Conservation (phyloP, 2,888 invertebrate genomes). For the Furcula furcula region DNA sequence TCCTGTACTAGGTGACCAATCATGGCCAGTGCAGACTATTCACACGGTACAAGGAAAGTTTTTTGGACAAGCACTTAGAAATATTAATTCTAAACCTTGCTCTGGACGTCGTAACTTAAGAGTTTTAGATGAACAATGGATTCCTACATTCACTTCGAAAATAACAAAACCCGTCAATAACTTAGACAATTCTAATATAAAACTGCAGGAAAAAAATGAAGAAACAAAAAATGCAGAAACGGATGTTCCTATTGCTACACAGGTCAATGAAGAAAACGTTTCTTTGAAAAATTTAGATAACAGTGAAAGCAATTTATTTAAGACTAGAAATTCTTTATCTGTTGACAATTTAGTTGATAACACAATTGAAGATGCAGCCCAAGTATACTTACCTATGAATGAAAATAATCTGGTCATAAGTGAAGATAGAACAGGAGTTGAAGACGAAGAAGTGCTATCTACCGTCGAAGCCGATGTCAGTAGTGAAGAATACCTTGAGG, state of each 20-base stretch:
- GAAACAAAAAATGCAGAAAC: slow-evolving; percentile 5
- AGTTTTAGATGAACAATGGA: slow-evolving; percentile 10
- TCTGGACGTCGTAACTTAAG: slow-evolving; percentile 15
- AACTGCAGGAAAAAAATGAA: slow-evolving; percentile 17
- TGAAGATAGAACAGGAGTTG: slow-evolving; percentile 7
- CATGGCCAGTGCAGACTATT: slow-evolving; percentile 9
- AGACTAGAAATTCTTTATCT: slow-evolving; percentile 4
- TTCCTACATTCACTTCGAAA: slow-evolving; percentile 9
- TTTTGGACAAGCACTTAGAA: slow-evolving; percentile 8
- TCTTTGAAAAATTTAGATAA: not conserved
- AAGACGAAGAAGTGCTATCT: not conserved
- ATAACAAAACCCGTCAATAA: slow-evolving; percentile 8
- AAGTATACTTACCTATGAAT: slow-evolving; percentile 6
- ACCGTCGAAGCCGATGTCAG: not conserved
- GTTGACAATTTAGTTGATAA: slow-evolving; percentile 15
- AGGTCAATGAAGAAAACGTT: not conserved
- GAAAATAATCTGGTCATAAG: slow-evolving; percentile 1
- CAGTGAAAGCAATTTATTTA: slow-evolving; percentile 1
- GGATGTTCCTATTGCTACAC: not conserved
- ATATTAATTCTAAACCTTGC: slow-evolving; percentile 26
- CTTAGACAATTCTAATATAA: slow-evolving; percentile 5
- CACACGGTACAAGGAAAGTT: slow-evolving; percentile 10
- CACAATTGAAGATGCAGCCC: slow-evolving; percentile 9
- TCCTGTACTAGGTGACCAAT: not conserved
- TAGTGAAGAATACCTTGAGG: not conserved